Conservation (phyloP, 1,140 invertebrate genomes). For the Uloborus diversus region DNA sequence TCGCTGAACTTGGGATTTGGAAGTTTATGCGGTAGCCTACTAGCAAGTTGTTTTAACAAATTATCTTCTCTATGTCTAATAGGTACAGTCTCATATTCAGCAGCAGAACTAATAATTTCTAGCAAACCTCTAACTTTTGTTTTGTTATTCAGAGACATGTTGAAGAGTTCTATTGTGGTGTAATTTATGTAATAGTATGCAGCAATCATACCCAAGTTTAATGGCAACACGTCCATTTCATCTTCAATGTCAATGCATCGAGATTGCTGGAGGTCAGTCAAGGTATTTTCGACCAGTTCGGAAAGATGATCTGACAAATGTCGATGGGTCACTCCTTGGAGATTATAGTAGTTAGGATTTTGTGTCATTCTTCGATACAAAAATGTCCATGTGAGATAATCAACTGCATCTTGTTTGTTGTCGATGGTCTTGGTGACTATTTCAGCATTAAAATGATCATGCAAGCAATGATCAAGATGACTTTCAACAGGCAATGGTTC, state of each 20-base stretch:
- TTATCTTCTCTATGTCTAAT: slow-evolving; percentile 95
- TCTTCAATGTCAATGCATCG: slow-evolving; percentile 99
- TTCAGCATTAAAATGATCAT: slow-evolving; percentile 99
- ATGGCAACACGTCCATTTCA: slow-evolving; percentile 94
- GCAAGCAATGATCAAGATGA: slow-evolving; percentile 94
- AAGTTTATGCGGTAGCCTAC: slow-evolving; percentile 81
- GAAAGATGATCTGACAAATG: slow-evolving; percentile 99
- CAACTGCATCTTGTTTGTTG: slow-evolving; percentile 99
- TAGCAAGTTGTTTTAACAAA: slow-evolving; percentile 79
- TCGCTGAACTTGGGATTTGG: slow-evolving; percentile 84
- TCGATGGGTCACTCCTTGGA: slow-evolving; percentile 91
- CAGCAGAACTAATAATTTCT: slow-evolving; percentile 97
- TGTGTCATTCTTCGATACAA: slow-evolving; percentile 96
- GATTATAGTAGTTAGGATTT: slow-evolving; percentile 99
- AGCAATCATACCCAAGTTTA: slow-evolving; percentile 99
- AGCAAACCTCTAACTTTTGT: slow-evolving; percentile 96
- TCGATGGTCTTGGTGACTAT: slow-evolving; percentile 99
- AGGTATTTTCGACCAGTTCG: slow-evolving; percentile 95
- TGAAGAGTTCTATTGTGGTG: slow-evolving; percentile 98
- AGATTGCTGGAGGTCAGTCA: slow-evolving; percentile 94
- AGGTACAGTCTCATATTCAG: slow-evolving; percentile 94
- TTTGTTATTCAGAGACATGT: slow-evolving; percentile 94
- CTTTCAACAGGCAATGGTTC: slow-evolving; percentile 98
- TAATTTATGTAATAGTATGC: slow-evolving; percentile 99
- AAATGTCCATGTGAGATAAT: slow-evolving; percentile 99